Percentiles rank a stretch among this genome's conserved stretches.
phyloP scores from a whole-genome alignment of 2,113 vertebrate species.

The Neolamprologus variostigma region DNA sequence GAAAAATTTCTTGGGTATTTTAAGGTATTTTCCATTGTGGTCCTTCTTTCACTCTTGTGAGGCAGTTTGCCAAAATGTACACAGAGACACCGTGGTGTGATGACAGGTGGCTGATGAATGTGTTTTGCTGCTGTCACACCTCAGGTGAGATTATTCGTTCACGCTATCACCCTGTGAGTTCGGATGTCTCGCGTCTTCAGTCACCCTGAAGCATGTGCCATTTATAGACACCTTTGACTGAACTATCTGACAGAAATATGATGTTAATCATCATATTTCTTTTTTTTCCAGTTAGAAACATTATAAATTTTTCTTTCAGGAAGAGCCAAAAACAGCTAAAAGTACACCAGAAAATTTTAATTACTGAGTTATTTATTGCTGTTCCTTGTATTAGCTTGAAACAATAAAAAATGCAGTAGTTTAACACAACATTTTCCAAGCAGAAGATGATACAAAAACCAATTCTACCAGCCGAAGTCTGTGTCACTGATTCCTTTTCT shows the following conservation, averaged over 20 bases:
- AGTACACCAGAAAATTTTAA: fast-evolving
- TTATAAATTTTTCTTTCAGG: neutral
- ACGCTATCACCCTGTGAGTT: conserved; percentile 4
- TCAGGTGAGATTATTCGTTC: conserved; percentile 38
- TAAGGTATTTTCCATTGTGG: neutral
- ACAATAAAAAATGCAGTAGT: fast-evolving
- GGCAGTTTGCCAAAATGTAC: neutral
- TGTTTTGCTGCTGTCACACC: conserved; percentile 30
- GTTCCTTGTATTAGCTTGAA: fast-evolving
- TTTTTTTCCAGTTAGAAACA: neutral
- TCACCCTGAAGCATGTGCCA: neutral
- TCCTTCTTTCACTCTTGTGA: neutral
- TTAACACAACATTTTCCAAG: neutral
- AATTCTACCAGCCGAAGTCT: fast-evolving
- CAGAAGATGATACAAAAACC: fast-evolving
- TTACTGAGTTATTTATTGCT: neutral
- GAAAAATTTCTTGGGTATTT: neutral
- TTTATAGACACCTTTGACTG: neutral
- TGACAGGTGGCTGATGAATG: conserved; percentile 16
- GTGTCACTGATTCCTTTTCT: neutral
- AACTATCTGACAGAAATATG: neutral
- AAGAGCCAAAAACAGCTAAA: neutral
- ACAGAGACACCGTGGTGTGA: neutral
- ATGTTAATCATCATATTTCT: neutral
- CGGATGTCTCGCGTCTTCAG: neutral